Evolutionary conservation across 2,113 vertebrate genomes (phyloP).

Genomic region (Ophiodon elongatus): DNA sequence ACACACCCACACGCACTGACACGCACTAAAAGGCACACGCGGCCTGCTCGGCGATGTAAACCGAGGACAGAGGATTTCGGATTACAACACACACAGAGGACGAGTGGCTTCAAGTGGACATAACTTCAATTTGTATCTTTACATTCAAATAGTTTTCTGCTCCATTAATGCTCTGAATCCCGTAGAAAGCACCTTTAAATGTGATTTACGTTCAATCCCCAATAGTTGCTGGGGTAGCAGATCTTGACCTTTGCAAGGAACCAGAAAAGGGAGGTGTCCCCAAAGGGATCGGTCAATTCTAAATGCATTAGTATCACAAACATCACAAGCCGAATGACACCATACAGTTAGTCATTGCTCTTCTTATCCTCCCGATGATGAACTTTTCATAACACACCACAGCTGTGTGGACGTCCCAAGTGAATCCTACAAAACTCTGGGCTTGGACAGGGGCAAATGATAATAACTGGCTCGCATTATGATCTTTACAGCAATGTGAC

Average conservation of each 20-base stretch:
- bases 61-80: too few relatives aligned
- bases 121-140: too few relatives aligned
- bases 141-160: neutral
- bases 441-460: neutral
- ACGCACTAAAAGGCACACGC: too few relatives aligned
- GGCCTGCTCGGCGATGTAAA: too few relatives aligned
- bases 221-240: neutral
- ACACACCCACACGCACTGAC: too few relatives aligned
- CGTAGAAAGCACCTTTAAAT: neutral
- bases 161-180: neutral
- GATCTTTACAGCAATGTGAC: neutral
- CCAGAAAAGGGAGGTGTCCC: neutral
- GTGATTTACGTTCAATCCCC: neutral
- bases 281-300: neutral
- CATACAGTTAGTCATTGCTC: neutral
- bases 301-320: slow-evolving; percentile 3
- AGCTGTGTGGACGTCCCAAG: slow-evolving; percentile 4
- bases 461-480: neutral
- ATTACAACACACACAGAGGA: too few relatives aligned
- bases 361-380: neutral
- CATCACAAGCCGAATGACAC: neutral
- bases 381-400: slow-evolving; percentile 5
- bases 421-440: too few relatives aligned
- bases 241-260: slow-evolving; percentile 13
- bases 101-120: too few relatives aligned